Evolutionary conservation across 2,797 vertebrate species (phyloP).

Genomic region (Acanthurus leucopareius): DNA sequence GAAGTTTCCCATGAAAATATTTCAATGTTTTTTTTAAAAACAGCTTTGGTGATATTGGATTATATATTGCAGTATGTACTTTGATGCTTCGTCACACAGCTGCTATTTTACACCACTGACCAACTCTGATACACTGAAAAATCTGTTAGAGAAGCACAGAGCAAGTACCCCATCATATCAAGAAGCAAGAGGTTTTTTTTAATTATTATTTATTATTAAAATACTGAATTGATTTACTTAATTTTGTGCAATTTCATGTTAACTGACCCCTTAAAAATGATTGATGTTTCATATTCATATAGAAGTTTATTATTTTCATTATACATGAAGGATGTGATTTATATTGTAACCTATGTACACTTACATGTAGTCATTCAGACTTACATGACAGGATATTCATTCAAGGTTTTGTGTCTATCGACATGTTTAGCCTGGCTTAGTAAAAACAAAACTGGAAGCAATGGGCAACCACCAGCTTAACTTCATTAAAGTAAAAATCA

Average conservation of each 20-base stretch:
- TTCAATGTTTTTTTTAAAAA: constrained; percentile 1
- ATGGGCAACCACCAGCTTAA: not conserved
- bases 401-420: not conserved
- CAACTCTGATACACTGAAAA: constrained; percentile 4
- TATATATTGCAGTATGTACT: not conserved
- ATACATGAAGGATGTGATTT: not conserved
- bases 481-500: not conserved
- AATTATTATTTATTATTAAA: not conserved
- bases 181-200: not conserved
- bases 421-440: not conserved
- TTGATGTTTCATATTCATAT: not conserved
- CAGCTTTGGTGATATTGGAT: not conserved
- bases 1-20: constrained; percentile 16
- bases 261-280: not conserved
- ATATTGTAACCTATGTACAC: not conserved
- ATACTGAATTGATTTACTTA: not conserved
- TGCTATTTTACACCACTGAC: constrained; percentile 1
- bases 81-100: not conserved
- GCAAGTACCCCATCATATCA: not conserved
- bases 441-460: not conserved
- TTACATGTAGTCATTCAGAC: not conserved
- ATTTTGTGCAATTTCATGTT: not conserved
- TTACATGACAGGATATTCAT: not conserved
- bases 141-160: constrained; percentile 31
- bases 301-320: not conserved